These are phyloP conservation scores for Pterostichus niger DNA, from an alignment of 2,888 invertebrate species.

Conservation along the genomic window DNA sequence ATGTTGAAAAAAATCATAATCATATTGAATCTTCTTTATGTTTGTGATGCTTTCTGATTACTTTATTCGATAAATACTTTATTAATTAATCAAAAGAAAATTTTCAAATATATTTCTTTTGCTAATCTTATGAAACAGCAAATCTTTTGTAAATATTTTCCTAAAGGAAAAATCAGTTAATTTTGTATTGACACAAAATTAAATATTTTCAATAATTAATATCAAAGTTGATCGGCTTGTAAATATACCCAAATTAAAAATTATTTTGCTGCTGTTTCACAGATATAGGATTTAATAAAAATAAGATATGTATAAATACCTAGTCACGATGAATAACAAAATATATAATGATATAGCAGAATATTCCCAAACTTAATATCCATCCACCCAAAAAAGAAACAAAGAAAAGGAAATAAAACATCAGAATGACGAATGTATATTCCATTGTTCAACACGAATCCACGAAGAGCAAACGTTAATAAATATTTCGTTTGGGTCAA, in stretches of 20 bases:
- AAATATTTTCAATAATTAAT: constrained; percentile 1
- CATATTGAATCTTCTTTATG: too few species aligned
- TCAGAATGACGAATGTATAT: constrained; percentile 25
- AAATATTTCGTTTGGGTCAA: constrained; percentile 37
- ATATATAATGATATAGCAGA: neutral
- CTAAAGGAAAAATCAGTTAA: neutral
- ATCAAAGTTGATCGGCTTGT: neutral
- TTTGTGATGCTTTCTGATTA: neutral
- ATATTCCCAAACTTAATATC: neutral
- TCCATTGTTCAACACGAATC: constrained; percentile 27
- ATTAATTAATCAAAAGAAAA: too few species aligned
- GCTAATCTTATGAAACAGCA: neutral
- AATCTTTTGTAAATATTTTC: neutral
- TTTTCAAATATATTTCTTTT: neutral
- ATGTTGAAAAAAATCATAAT: too few species aligned
- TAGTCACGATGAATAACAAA: neutral
- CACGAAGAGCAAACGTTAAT: neutral
- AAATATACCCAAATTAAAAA: too few species aligned
- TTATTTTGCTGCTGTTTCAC: too few species aligned
- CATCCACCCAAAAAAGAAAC: constrained; percentile 22
- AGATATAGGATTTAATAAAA: too few species aligned
- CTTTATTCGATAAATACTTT: neutral
- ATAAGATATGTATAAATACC: too few species aligned
- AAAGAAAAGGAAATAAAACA: constrained; percentile 45
- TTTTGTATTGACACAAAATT: neutral